A percentile compares a stretch with the other conserved stretches of the same genome.
phyloP scores from a whole-genome alignment of 2,888 invertebrate genomes.

The Notodonta ziczac region DNA sequence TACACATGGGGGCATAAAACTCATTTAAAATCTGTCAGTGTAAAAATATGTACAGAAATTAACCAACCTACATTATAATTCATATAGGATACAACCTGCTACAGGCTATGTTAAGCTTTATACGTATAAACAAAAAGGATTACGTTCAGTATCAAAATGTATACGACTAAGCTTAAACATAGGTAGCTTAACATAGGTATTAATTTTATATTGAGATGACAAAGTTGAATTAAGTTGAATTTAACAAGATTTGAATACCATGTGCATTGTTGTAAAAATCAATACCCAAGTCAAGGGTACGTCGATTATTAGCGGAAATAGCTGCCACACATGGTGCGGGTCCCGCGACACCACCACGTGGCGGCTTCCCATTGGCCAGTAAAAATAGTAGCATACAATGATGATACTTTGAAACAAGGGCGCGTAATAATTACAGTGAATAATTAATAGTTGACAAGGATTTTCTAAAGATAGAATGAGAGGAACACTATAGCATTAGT shows the following conservation, averaged over 20 bases:
- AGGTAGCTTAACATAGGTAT: no score
- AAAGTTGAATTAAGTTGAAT: no score
- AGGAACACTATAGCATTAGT: no score
- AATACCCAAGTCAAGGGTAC: conserved; percentile 5
- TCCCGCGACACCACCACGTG: conserved; percentile 26
- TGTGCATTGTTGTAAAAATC: neutral
- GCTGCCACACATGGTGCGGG: conserved; percentile 20
- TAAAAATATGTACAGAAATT: neutral
- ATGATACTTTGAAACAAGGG: neutral
- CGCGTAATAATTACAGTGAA: neutral
- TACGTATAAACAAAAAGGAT: no score
- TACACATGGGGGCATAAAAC: conserved; percentile 4
- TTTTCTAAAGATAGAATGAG: no score
- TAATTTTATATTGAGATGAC: no score
- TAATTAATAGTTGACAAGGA: no score
- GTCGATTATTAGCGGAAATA: conserved; percentile 23
- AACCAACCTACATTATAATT: no score
- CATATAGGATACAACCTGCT: no score
- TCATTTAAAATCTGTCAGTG: neutral
- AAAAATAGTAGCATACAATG: conserved; percentile 13
- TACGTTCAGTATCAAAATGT: no score
- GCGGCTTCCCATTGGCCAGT: conserved; percentile 12
- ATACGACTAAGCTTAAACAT: no score
- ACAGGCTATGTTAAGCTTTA: no score
- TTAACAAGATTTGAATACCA: neutral